Evolutionary conservation across 2,113 vertebrate species (phyloP), one percentile per base, ranked within the genome.

Genomic region (Sinocyclocheilus anshuiensis): DNA sequence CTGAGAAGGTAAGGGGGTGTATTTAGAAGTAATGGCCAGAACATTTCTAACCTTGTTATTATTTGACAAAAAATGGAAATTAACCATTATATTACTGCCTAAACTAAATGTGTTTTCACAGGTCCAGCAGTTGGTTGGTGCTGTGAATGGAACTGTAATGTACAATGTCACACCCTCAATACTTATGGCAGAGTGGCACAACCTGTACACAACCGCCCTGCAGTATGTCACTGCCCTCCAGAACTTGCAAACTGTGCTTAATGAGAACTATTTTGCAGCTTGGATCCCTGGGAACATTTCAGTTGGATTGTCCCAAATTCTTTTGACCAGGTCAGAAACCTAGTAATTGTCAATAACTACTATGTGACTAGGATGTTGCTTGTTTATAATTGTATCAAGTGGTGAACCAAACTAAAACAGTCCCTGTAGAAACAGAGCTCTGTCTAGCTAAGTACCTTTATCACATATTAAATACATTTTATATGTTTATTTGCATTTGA

Each of bases 151-250:
- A 26, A 22, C 39, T 48, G 86, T 87, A 2, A 4, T 86, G 7
- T 39, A 88, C 83, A 92, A 88, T 0, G 88, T 92, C 39, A 93
- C 93, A 1, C 92, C 92, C 65, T 84, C 92, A 45, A 91, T 89
- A 90, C 89, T 96, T 61, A 91, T 95, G 50, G 90, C 91, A 2
- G 92, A 93, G 86, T 94, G 93, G 94, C 91, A 94, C 6, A 77
- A 77, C 15, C 67, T 95, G 24, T 61, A 16, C 5, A 89, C 77
- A 13, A 86, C 75, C 42, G 88, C 63, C n/a, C 0, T 83, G 71
- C 13, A 90, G 22, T 91, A 93, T 59, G 59, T 3, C 10, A 8
- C 6, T n/a, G 4, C 87, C 16, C 15, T 89, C 13, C 13, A 69
- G 1, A 16, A 36, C 16, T 9, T 93, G 20, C 0, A 33, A 1